These are phyloP conservation scores for Dysmachus trigonus DNA, from an alignment of 2,888 invertebrate species.

Conservation along the genomic window DNA sequence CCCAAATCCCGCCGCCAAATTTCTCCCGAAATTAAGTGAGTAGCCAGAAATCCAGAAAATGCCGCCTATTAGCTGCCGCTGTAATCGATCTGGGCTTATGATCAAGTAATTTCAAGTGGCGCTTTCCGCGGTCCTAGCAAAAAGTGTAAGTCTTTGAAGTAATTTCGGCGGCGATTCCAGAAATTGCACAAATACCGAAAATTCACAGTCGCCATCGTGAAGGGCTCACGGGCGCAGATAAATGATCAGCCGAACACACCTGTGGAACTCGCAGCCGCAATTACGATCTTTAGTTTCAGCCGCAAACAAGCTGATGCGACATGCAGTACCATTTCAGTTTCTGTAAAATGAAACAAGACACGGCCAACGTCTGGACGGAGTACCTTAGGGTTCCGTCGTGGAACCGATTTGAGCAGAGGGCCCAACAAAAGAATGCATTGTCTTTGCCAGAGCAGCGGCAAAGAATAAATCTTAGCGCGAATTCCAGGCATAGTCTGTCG, in stretches of 20 bases:
- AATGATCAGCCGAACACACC: conserved; percentile 36
- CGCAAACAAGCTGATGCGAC: conserved; percentile 41
- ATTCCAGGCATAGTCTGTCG: conserved; percentile 47
- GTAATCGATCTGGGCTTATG: conserved; percentile 31
- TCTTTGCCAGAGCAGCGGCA: conserved; percentile 34
- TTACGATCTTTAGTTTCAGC: conserved; percentile 43
- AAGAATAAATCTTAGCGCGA: conserved; percentile 49
- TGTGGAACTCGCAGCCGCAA: conserved; percentile 42
- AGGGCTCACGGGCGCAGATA: neutral
- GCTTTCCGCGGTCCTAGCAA: conserved; percentile 22
- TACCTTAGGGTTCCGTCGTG: neutral
- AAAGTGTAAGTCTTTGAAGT: conserved; percentile 13
- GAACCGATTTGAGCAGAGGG: conserved; percentile 26
- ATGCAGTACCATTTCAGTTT: conserved; percentile 41
- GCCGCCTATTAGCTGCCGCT: conserved; percentile 7
- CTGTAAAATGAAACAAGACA: conserved; percentile 32
- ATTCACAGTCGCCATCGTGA: neutral
- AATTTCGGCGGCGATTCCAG: conserved; percentile 29
- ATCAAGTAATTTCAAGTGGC: conserved; percentile 42
- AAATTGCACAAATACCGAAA: conserved; percentile 37
- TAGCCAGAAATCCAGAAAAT: neutral
- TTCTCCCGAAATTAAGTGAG: conserved; percentile 13
- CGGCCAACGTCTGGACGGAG: neutral
- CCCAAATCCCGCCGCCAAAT: neutral
- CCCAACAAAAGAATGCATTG: conserved; percentile 43